Conservation (phyloP, 1,140 invertebrate species). For the Venustaconcha ellipsiformis region DNA sequence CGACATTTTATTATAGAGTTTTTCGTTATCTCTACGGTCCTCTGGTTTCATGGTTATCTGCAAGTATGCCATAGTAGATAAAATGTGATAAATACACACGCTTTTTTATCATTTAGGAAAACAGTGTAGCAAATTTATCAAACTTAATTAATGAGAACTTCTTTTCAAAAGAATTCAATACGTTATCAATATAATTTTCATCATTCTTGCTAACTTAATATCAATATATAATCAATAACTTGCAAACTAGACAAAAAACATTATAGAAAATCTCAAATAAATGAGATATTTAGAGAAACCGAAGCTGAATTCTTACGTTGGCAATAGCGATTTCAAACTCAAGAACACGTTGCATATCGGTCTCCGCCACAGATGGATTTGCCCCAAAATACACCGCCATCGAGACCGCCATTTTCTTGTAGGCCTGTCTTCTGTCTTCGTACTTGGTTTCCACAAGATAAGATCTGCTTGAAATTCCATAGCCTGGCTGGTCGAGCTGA, state of each 20-base stretch:
- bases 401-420: slow-evolving; percentile 83
- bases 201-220: too few relatives aligned
- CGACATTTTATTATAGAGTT: background rate
- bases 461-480: slow-evolving; percentile 70
- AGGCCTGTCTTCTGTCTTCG: slow-evolving; percentile 74
- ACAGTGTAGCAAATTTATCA: too few relatives aligned
- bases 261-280: too few relatives aligned
- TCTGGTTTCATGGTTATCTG: too few relatives aligned
- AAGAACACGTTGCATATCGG: slow-evolving; percentile 79
- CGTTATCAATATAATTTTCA: too few relatives aligned
- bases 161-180: too few relatives aligned
- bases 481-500: slow-evolving; percentile 84
- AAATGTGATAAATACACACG: too few relatives aligned
- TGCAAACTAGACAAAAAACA: too few relatives aligned
- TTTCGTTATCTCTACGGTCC: background rate
- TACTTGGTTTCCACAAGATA: slow-evolving; percentile 62
- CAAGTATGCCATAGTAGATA: too few relatives aligned
- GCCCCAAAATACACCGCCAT: slow-evolving; percentile 82
- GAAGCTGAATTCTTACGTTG: slow-evolving; percentile 71
- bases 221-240: too few relatives aligned
- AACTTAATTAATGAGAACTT: too few relatives aligned
- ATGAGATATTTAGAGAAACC: background rate
- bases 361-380: slow-evolving; percentile 70
- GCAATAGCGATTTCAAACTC: slow-evolving; percentile 84
- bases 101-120: too few relatives aligned